Base-by-base conservation (phyloP, 2,113 vertebrate species). In the Sclerurus mexicanus region DNA sequence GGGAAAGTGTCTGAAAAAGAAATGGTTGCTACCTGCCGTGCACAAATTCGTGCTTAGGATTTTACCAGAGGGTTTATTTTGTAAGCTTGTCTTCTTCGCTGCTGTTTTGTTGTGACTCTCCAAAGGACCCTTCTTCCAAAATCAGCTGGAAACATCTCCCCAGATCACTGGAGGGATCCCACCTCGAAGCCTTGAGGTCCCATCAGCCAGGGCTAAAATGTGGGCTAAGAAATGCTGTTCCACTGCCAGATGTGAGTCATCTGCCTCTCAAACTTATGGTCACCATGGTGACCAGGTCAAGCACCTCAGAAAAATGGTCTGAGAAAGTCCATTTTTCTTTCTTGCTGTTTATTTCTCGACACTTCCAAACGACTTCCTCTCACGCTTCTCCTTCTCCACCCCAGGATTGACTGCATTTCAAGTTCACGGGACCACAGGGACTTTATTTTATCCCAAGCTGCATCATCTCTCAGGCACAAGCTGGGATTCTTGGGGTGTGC, bases 131-230 rank as follows among this genome's bases (percentile, higher is more conserved):
- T 44, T 33, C 37, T 49, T 68, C 31, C 58, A 79, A 82, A 53
- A 28, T n/a, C 62, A 50, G 25, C 35, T 85, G 71, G 53, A 64
- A 73, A 30, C 12, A 30, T 5, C 28, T 82, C 49, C 28, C 37
- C 40, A n/a, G 20, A 46, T 86, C 87, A 46, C 55, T 77, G 84
- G 39, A 71, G 11, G 33, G 12, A 23, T 33, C n/a, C 21, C 31
- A 35, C 42, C 83, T 92, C 1, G 0, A 76, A 83, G 71, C 20
- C 2, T 0, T 0, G 1, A 59, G 31, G n/a, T 78, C 55, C 33
- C 67, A 40, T 42, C 67, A 59, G 55, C 59, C 63, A 85, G 39
- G 35, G 46, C 39, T 90, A 68, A 87, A 76, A 74, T 44, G 50
- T 42, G 24, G 67, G 62, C 50, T 77, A 69, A 68, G 94, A 91